phyloP scores from a whole-genome alignment of 2,888 invertebrate species.

The Alloscopus bannaensis region DNA sequence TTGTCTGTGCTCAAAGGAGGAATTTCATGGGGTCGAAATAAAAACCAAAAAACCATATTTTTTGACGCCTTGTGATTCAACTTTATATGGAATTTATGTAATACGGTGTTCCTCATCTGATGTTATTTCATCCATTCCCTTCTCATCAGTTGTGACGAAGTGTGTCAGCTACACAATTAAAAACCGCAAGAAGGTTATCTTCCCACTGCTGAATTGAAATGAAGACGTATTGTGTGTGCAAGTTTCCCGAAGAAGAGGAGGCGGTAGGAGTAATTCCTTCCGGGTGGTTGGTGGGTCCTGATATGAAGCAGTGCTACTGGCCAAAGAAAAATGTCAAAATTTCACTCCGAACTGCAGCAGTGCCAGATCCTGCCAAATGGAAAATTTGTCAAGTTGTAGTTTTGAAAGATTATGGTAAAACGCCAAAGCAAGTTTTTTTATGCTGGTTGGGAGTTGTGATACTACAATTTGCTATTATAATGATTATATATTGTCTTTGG shows the following conservation, averaged over 20 bases:
- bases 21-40: too few species aligned
- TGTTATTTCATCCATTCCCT: too few species aligned
- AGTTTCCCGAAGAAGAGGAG: background rate
- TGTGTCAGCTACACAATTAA: too few species aligned
- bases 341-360: background rate
- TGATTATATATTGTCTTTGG: too few species aligned
- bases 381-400: background rate
- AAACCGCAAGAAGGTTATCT: too few species aligned
- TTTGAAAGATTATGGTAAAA: constrained; percentile 3
- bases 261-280: background rate
- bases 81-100: background rate
- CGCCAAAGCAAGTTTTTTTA: too few species aligned
- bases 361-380: background rate
- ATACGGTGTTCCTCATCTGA: too few species aligned
- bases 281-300: background rate
- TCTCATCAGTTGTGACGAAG: too few species aligned
- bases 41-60: background rate
- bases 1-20: too few species aligned
- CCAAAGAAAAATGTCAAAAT: background rate
- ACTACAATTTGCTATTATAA: too few species aligned
- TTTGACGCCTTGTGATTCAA: background rate
- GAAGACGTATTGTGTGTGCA: background rate
- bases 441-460: too few species aligned
- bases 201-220: too few species aligned
- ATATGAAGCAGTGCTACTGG: background rate